These are phyloP conservation scores for Austrofundulus limnaeus DNA, from an alignment of 2,113 vertebrate species.

Conservation along the genomic window DNA sequence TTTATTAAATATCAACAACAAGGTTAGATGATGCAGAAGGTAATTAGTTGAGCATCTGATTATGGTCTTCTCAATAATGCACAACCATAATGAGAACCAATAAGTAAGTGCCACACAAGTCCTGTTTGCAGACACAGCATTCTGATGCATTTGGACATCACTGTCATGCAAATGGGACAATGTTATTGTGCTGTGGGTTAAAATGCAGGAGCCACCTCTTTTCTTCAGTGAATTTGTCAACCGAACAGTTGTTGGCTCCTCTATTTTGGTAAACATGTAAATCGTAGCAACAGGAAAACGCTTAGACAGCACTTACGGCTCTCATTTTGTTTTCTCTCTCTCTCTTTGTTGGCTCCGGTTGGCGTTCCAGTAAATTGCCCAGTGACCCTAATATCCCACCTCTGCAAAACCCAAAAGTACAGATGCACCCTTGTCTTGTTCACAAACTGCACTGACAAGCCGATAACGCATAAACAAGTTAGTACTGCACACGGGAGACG, in stretches of 20 bases:
- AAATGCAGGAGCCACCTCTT: slow-evolving; percentile 28
- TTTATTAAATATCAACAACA: slow-evolving; percentile 65
- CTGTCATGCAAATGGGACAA: slow-evolving; percentile 48
- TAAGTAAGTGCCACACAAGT: slow-evolving; percentile 44
- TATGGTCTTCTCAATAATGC: slow-evolving; percentile 67
- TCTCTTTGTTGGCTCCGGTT: slow-evolving; percentile 29
- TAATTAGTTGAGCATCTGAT: slow-evolving; percentile 67
- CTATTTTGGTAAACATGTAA: slow-evolving; percentile 54
- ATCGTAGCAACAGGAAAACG: slow-evolving; percentile 45
- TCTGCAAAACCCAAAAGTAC: slow-evolving; percentile 21
- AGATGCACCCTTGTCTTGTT: slow-evolving; percentile 37
- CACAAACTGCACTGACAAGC: slow-evolving; percentile 45
- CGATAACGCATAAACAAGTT: slow-evolving; percentile 51
- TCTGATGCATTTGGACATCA: slow-evolving; percentile 37
- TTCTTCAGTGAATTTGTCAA: slow-evolving; percentile 46
- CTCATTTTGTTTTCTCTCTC: slow-evolving; percentile 39
- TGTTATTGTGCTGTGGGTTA: slow-evolving; percentile 39
- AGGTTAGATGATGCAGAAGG: slow-evolving; percentile 58
- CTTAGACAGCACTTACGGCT: slow-evolving; percentile 40
- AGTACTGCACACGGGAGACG: slow-evolving; percentile 34
- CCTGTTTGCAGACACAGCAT: slow-evolving; percentile 57
- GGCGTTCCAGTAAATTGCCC: slow-evolving; percentile 56
- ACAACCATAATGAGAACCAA: slow-evolving; percentile 58
- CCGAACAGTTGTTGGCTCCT: slow-evolving; percentile 57
- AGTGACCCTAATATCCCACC: slow-evolving; percentile 58